Evolutionary conservation across 2,888 invertebrate genomes (phyloP), one percentile per base, ranked within the genome.

Genomic region (Glyphotaelius pellucidus): DNA sequence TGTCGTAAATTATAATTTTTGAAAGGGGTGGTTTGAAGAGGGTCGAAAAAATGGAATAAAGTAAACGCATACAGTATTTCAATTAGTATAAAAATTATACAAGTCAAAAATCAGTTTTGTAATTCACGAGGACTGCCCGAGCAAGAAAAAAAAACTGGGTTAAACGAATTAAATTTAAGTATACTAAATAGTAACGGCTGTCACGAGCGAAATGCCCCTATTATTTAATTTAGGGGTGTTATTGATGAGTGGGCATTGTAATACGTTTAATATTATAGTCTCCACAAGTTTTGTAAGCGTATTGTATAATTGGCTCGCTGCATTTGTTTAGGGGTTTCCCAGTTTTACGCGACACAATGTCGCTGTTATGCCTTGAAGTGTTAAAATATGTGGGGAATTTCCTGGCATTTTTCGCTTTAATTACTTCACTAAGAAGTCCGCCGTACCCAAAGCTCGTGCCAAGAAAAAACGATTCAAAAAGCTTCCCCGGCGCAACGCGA

Each of bases 401-500:
- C 67, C 67, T 87, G 15, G 31, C 52, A 52, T 67, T 87, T 67
- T 87, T 52, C 87, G 67, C 52, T 67, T 67, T 67, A 67, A 86
- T 86, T 42, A 42, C 30, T 42, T 42, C n/a, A n/a, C 12, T 25
- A 86, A 30, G 83, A 38, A 86, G 38, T 12, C 38, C 67, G 67
- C 87, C 67, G 15, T 30, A 67, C 67, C 25, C 32, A 87, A 52
- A 19, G 32, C 25, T 25, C 87, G 67, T 87, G 87, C 87, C 87
- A 87, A 87, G 67, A 87, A 87, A 87, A 87, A 31, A 67, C 42
- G 47, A 42, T 67, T 67, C 25, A 86, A 86, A 87, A 87, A 67
- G 42, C 14, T 0, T 47, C 86, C 42, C 87, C 32, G 15, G 80
- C 38, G 35, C 80, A 80, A 52, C 87, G 87, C n/a, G 85, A 87